Conservation (phyloP, 2,888 invertebrate species). For the Aphodius sticticus region DNA sequence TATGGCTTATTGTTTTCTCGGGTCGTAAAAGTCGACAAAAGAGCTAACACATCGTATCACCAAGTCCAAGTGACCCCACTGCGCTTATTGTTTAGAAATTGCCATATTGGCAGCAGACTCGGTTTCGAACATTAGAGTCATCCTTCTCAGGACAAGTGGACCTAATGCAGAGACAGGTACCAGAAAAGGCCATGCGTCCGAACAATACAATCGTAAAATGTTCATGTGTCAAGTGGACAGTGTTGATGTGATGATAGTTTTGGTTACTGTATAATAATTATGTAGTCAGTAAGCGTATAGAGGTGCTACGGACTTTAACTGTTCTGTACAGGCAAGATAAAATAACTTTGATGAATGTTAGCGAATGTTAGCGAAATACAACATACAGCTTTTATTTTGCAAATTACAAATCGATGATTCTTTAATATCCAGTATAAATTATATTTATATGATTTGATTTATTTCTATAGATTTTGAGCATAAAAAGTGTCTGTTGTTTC, state of each 20-base stretch:
- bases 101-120: constrained; percentile 4
- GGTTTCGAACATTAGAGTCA: background rate
- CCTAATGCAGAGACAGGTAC: background rate
- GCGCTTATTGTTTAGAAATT: background rate
- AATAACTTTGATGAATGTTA: background rate
- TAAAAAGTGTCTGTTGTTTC: too few species aligned
- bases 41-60: background rate
- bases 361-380: too few species aligned
- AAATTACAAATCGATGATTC: too few species aligned
- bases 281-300: background rate
- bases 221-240: background rate
- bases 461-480: too few species aligned
- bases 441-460: too few species aligned
- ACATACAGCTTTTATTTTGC: too few species aligned
- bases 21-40: background rate
- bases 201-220: background rate
- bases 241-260: background rate
- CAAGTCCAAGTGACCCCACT: background rate
- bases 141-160: background rate
- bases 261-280: background rate
- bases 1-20: background rate
- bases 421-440: too few species aligned
- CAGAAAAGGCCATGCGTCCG: background rate
- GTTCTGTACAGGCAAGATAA: background rate
- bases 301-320: background rate